These are phyloP conservation scores for Loripinus fragilis DNA, from an alignment of 2,888 invertebrate species.

Conservation along the genomic window DNA sequence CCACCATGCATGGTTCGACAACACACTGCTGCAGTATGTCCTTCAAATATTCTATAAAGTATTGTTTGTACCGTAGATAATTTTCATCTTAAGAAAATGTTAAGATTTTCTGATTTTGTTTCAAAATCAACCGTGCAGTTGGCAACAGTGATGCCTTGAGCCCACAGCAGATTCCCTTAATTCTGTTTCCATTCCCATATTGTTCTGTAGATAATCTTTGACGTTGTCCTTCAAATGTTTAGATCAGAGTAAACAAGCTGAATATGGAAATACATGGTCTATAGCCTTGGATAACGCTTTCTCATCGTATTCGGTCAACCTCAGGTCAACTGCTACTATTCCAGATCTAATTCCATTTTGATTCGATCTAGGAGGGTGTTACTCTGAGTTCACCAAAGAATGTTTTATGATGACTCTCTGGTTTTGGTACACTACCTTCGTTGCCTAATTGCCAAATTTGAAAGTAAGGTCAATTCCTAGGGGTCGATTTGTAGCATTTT, in stretches of 20 bases:
- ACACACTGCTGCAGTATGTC: too few relatives aligned
- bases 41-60: not conserved
- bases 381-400: not conserved
- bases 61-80: not conserved
- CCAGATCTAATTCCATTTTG: not conserved
- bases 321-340: not conserved
- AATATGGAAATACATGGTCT: too few relatives aligned
- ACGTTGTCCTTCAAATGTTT: too few relatives aligned
- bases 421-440: not conserved
- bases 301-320: not conserved
- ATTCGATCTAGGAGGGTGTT: not conserved
- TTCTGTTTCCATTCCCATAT: not conserved
- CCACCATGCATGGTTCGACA: too few relatives aligned
- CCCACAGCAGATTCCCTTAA: not conserved
- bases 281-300: too few relatives aligned
- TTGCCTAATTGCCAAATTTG: not conserved
- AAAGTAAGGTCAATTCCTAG: conserved; percentile 1
- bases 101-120: not conserved
- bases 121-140: conserved; percentile 12
- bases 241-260: not conserved
- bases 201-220: too few relatives aligned
- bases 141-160: not conserved
- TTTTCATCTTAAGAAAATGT: too few relatives aligned
- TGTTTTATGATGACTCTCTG: not conserved
- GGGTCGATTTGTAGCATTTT: not conserved